Evolutionary conservation across 2,113 vertebrate species (phyloP).

Genomic region (Sceloporus undulatus): DNA sequence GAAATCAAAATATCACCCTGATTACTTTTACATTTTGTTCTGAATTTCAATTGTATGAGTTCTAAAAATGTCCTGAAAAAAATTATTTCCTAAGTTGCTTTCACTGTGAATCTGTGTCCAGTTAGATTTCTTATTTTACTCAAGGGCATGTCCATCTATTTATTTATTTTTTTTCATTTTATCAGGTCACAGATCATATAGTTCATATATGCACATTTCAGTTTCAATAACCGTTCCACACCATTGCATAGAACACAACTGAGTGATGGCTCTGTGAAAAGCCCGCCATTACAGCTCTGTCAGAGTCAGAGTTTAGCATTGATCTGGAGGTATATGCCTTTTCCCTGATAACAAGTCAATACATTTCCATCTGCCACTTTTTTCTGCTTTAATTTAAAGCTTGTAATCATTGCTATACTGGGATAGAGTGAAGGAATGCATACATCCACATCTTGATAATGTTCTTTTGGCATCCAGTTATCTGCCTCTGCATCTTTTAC

Average conservation of each 20-base stretch:
- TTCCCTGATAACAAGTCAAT: conserved; percentile 52
- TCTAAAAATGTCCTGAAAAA: not conserved
- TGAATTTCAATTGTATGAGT: not conserved
- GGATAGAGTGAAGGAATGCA: not conserved
- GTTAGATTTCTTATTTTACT: not conserved
- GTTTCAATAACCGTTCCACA: conserved; percentile 52
- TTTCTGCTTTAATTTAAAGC: conserved; percentile 54
- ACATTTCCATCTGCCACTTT: conserved; percentile 8
- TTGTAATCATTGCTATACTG: conserved; percentile 12
- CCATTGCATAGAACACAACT: conserved; percentile 47
- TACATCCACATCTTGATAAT: conserved; percentile 3
- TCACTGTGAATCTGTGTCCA: not conserved
- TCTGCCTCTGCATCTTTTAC: too few relatives aligned
- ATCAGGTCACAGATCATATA: conserved; percentile 10
- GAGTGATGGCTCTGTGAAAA: conserved; percentile 52
- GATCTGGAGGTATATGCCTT: conserved; percentile 47
- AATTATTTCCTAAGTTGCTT: not conserved
- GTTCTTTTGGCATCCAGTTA: not conserved
- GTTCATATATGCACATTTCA: conserved; percentile 36
- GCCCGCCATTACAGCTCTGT: conserved; percentile 24
- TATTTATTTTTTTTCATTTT: conserved; percentile 7
- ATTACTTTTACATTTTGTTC: not conserved
- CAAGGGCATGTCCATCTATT: conserved; percentile 18
- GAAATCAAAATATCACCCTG: not conserved
- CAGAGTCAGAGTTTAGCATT: conserved; percentile 44